phyloP scores from a whole-genome alignment of 1,140 invertebrate species.

The Cheumatopsyche charites region DNA sequence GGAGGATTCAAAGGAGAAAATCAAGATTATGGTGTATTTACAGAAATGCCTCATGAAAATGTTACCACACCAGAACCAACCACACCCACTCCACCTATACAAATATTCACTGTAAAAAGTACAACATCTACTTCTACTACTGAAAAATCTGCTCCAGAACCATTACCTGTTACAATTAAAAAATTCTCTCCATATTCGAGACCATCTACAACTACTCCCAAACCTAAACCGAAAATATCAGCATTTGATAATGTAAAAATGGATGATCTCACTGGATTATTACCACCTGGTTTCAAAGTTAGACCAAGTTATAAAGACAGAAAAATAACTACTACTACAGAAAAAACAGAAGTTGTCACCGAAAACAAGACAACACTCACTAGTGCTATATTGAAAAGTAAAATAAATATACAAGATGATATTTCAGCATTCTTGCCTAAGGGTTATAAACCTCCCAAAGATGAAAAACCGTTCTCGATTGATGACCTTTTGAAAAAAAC shows the following conservation, averaged over 20 bases:
- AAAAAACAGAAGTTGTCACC: slow-evolving; percentile 48
- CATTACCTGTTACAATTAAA: slow-evolving; percentile 64
- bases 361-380: slow-evolving; percentile 54
- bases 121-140: slow-evolving; percentile 54
- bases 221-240: slow-evolving; percentile 58
- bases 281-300: slow-evolving; percentile 69
- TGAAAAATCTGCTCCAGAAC: slow-evolving; percentile 58
- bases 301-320: slow-evolving; percentile 61
- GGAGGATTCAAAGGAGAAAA: slow-evolving; percentile 63
- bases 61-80: slow-evolving; percentile 52
- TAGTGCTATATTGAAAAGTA: slow-evolving; percentile 61
- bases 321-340: slow-evolving; percentile 57
- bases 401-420: slow-evolving; percentile 63
- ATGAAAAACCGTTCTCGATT: slow-evolving; percentile 50
- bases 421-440: slow-evolving; percentile 69
- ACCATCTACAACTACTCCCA: slow-evolving; percentile 60
- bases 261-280: slow-evolving; percentile 64
- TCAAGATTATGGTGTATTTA: slow-evolving; percentile 65
- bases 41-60: slow-evolving; percentile 65
- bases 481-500: slow-evolving; percentile 46
- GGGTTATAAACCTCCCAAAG: slow-evolving; percentile 65
- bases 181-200: slow-evolving; percentile 69
- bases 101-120: slow-evolving; percentile 59
- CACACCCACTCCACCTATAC: slow-evolving; percentile 51
- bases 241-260: slow-evolving; percentile 65